Percentiles rank a stretch among this genome's conserved stretches.
phyloP scores from a whole-genome alignment of 2,888 invertebrate genomes.

The Nemurella pictetii region DNA sequence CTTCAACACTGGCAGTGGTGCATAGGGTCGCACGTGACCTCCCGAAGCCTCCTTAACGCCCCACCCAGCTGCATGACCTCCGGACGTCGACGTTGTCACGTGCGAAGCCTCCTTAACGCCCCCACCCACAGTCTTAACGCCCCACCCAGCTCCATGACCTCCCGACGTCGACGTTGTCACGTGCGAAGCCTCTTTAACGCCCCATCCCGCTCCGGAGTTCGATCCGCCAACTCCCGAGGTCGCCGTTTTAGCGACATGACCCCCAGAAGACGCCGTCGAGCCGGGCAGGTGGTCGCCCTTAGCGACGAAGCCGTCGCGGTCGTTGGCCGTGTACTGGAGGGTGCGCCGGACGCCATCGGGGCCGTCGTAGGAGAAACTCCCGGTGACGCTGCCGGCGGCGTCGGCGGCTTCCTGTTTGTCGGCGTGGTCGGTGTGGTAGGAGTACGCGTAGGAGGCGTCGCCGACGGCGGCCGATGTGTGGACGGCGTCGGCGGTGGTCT shows the following conservation, averaged over 20 bases:
- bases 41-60: background rate
- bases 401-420: conserved; percentile 41
- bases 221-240: background rate
- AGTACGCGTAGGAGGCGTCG: conserved; percentile 45
- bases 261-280: background rate
- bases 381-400: conserved; percentile 42
- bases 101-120: background rate
- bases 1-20: background rate
- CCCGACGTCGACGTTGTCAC: background rate
- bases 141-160: background rate
- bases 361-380: conserved; percentile 44
- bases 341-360: conserved; percentile 40
- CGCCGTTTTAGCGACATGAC: background rate
- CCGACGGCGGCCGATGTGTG: background rate
- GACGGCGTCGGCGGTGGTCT: background rate
- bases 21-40: background rate
- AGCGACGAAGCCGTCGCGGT: conserved; percentile 37
- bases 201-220: background rate
- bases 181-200: background rate
- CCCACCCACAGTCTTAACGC: background rate
- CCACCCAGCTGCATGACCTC: background rate
- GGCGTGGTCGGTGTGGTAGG: conserved; percentile 42
- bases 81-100: background rate
- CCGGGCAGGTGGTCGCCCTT: conserved; percentile 43
- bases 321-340: conserved; percentile 43